Evolutionary conservation across 2,888 invertebrate genomes (phyloP).

Genomic region (Drosophila pullipes): DNA sequence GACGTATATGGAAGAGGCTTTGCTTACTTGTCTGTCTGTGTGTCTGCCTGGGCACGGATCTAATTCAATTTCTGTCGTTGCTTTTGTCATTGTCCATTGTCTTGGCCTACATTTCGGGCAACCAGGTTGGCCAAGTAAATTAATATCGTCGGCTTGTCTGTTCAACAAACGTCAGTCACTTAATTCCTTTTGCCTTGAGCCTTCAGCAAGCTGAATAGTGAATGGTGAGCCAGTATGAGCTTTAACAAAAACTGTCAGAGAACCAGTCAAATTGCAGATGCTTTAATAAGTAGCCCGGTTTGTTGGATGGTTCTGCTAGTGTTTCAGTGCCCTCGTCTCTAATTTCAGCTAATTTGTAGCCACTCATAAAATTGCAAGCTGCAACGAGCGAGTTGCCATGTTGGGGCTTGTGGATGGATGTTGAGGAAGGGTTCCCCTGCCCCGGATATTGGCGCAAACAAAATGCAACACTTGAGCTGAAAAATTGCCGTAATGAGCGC

Average conservation of each 20-base stretch:
- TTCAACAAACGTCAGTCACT: conserved; percentile 57
- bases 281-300: conserved; percentile 71
- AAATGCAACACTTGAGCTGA: conserved; percentile 82
- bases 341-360: conserved; percentile 75
- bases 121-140: conserved; percentile 42
- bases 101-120: conserved; percentile 62
- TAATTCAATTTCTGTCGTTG: conserved; percentile 61
- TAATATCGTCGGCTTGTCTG: conserved; percentile 52
- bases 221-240: conserved; percentile 28
- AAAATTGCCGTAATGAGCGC: conserved; percentile 79
- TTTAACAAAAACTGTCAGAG: conserved; percentile 34
- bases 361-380: conserved; percentile 74
- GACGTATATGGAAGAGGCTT: conserved; percentile 26
- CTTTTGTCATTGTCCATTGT: conserved; percentile 34
- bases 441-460: conserved; percentile 81
- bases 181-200: conserved; percentile 51
- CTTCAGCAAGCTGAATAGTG: conserved; percentile 22
- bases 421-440: background rate
- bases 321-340: conserved; percentile 42
- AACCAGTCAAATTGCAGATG: conserved; percentile 23
- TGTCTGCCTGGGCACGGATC: conserved; percentile 31
- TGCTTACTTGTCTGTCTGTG: conserved; percentile 32
- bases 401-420: background rate
- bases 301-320: conserved; percentile 25
- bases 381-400: conserved; percentile 20